phyloP scores from a whole-genome alignment of 2,113 vertebrate species.

The Rhea americana region DNA sequence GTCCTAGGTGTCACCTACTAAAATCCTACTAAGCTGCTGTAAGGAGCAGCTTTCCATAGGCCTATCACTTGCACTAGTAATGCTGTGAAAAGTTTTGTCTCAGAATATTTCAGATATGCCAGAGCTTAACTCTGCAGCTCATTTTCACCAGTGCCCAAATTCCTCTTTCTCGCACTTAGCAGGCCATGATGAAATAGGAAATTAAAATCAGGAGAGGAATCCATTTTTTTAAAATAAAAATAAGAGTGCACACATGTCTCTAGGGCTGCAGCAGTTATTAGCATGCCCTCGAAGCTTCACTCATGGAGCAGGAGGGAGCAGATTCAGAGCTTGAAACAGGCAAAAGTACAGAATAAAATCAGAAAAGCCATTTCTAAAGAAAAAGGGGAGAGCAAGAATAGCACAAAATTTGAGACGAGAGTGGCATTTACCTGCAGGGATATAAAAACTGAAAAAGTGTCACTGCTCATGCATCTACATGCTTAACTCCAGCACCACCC shows the following conservation, averaged over 20 bases:
- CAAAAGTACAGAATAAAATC: neutral
- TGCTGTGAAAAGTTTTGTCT: neutral
- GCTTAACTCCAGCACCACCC: neutral
- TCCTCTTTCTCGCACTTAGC: rapidly evolving
- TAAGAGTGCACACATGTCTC: neutral
- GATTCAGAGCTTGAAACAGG: neutral
- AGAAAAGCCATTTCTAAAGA: neutral
- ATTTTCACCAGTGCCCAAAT: neutral
- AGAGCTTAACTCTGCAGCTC: neutral
- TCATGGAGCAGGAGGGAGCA: neutral
- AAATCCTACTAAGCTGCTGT: neutral
- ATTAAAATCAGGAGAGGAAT: neutral
- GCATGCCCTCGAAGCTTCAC: neutral
- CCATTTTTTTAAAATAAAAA: neutral
- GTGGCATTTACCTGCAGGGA: neutral
- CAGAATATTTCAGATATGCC: neutral
- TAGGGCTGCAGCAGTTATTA: neutral
- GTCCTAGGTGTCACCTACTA: neutral
- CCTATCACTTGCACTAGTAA: neutral
- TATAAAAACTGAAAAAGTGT: neutral
- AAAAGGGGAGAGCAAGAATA: neutral
- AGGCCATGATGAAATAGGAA: neutral
- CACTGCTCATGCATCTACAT: neutral
- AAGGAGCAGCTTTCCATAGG: neutral
- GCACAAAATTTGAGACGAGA: neutral